phyloP scores from a whole-genome alignment of 2,113 vertebrate genomes.

The Actenoides hombroni region DNA sequence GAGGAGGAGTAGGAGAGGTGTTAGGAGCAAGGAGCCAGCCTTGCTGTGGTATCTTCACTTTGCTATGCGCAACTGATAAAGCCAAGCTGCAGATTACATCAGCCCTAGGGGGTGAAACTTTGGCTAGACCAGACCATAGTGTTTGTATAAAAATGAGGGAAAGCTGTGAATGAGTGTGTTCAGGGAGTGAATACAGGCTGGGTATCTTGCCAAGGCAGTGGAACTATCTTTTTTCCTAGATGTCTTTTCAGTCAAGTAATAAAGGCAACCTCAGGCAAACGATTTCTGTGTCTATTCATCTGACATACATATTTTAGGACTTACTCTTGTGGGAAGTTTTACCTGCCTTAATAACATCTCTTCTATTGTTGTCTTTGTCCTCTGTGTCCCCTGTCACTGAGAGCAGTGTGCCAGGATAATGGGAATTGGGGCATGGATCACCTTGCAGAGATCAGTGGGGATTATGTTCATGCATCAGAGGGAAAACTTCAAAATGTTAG shows the following conservation, averaged over 20 bases:
- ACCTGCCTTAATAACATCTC: not conserved
- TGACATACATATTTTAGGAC: not conserved
- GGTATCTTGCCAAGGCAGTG: not conserved
- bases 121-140: not conserved
- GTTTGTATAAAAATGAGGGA: not conserved
- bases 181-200: not conserved
- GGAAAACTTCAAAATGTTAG: not conserved
- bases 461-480: not conserved
- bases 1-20: not conserved
- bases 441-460: conserved; percentile 2
- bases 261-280: not conserved
- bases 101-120: not conserved
- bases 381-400: not conserved
- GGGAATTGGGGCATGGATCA: not conserved
- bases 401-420: not conserved
- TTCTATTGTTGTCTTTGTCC: conserved; percentile 18
- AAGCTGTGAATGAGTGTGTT: not conserved
- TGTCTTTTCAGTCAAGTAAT: not conserved
- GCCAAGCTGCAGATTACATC: not conserved
- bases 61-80: not conserved
- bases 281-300: not conserved
- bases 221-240: not conserved
- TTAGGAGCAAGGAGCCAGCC: not conserved
- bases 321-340: not conserved
- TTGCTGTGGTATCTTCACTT: not conserved